phyloP scores from a whole-genome alignment of 2,113 vertebrate species.

The Balaeniceps rex region DNA sequence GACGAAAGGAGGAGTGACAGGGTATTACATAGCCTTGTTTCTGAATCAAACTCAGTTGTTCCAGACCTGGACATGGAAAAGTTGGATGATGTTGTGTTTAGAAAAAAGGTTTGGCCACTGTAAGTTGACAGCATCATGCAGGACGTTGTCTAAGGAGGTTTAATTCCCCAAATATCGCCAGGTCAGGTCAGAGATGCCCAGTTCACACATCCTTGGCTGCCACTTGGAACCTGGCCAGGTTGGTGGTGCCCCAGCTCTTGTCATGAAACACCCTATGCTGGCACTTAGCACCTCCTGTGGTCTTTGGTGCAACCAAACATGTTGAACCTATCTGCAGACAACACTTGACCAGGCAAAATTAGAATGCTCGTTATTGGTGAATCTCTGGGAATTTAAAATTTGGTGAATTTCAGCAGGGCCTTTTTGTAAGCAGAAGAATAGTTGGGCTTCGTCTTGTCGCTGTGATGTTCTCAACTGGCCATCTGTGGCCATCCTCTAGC shows the following conservation, averaged over 20 bases:
- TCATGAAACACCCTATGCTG: background rate
- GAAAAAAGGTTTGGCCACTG: background rate
- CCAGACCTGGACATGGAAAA: background rate
- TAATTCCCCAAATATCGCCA: background rate
- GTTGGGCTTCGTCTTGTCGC: background rate
- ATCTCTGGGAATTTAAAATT: background rate
- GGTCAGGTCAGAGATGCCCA: background rate
- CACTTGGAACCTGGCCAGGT: rapidly evolving
- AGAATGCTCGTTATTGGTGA: background rate
- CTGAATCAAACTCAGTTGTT: background rate
- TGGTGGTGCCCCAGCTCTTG: background rate
- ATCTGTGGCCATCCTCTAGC: background rate
- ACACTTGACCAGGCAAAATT: background rate
- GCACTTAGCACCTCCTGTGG: background rate
- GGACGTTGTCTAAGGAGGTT: background rate
- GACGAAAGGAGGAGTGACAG: background rate
- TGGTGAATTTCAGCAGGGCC: background rate
- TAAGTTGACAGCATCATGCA: background rate
- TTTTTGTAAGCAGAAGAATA: background rate
- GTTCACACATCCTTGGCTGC: background rate
- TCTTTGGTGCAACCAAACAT: background rate
- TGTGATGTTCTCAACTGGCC: background rate
- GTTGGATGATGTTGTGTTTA: background rate
- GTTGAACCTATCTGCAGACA: background rate
- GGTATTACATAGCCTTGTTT: background rate